These are phyloP conservation scores for Mobula birostris DNA, from an alignment of 2,113 vertebrate genomes.

Conservation along the genomic window DNA sequence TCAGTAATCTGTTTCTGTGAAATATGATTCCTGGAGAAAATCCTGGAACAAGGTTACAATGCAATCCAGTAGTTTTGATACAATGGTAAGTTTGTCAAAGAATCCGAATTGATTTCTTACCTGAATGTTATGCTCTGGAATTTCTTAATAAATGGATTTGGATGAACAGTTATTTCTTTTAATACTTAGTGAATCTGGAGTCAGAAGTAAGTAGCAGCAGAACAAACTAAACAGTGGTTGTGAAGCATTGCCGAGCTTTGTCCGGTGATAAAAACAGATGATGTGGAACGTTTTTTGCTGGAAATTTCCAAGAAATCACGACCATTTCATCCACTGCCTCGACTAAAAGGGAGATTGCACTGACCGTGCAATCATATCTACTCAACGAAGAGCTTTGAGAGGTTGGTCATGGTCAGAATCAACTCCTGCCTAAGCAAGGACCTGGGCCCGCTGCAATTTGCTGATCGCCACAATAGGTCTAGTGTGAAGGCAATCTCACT, in stretches of 20 bases:
- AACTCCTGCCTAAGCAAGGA: too few relatives aligned
- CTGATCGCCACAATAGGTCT: too few relatives aligned
- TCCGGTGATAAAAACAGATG: not conserved
- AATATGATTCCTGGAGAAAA: not conserved
- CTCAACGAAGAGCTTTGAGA: too few relatives aligned
- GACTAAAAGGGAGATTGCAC: not conserved
- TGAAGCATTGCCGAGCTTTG: not conserved
- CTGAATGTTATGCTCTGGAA: too few relatives aligned
- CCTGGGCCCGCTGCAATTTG: too few relatives aligned
- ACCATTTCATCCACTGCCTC: not conserved
- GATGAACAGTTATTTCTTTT: not conserved
- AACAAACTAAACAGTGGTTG: slow-evolving; percentile 35
- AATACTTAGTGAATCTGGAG: not conserved
- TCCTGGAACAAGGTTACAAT: not conserved
- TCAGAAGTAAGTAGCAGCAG: not conserved
- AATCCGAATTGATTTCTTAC: not conserved
- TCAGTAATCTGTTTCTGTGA: not conserved
- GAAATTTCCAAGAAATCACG: not conserved
- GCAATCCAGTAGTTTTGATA: not conserved
- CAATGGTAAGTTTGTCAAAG: not conserved
- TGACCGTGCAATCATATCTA: not conserved
- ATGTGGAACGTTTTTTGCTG: not conserved
- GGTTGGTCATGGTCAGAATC: too few relatives aligned
- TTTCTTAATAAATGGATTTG: not conserved
- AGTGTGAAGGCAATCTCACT: too few relatives aligned